Evolutionary conservation across 2,113 vertebrate genomes (phyloP), one percentile per base, ranked within the genome.

Genomic region (Macaca mulatta): DNA sequence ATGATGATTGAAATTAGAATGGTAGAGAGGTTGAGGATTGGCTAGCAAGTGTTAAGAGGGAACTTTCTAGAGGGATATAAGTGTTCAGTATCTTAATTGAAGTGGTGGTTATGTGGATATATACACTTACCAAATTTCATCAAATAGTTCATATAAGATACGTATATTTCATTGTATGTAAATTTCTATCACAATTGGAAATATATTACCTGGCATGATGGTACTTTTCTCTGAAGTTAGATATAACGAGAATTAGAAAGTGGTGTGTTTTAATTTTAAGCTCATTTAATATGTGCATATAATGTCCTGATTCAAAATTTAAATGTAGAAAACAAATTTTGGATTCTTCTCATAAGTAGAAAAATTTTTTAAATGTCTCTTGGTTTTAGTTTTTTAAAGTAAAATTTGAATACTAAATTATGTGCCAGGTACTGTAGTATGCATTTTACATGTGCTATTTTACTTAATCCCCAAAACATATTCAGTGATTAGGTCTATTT

Each of bases 331-430:
- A 85, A 85, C 23, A 72, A 32, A 80, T 77, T 96, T 89, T 89
- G 67, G 45, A 55, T 94, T 6, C 16, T 89, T 35, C 16, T 61
- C 38, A 52, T 90, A 20, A 81, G 30, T 59, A 3, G 38, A 86
- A 86, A 30, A 80, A 0, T 69, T 79, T 93, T 70, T 16, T 20
- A 95, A 72, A 70, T 82, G 3, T 4, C 18, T 5, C 55, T 94
- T 94, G 52, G 23, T 70, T 85, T 93, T 89, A 80, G 18, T 43
- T 94, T 85, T 85, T 74, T 64, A n/a, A 81, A 86, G 35, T 80
- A 81, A 94, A 96, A 69, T 90, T 93, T 95, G 27, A 96, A 57
- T 90, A 50, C 48, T 78, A 78, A 95, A 78, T n/a, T 77, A 1
- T 35, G 5, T 9, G 6, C 20, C 30, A 72, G 50, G 32, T 89